Evolutionary conservation across 1,140 invertebrate genomes (phyloP).

Genomic region (Microplitis mediator): DNA sequence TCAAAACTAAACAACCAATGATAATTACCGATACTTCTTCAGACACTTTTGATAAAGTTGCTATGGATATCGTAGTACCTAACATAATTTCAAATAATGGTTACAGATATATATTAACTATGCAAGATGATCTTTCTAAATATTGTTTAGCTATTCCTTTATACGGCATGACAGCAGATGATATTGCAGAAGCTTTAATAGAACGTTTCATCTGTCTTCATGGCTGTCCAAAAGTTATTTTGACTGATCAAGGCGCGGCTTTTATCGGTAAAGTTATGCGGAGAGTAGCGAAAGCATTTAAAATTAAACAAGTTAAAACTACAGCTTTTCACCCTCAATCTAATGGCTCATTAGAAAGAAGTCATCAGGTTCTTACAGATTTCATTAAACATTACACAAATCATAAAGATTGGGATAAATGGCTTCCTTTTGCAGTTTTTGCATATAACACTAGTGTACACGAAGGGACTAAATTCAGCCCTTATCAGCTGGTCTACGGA

Average conservation of each 20-base stretch:
- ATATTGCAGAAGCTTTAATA: conserved; percentile 34
- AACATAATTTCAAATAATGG: conserved; percentile 18
- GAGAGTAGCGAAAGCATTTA: conserved; percentile 36
- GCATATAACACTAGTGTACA: no score
- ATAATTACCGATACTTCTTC: conserved; percentile 27
- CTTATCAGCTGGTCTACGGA: no score
- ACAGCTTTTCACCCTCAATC: conserved; percentile 37
- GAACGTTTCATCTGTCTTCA: conserved; percentile 35
- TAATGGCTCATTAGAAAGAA: conserved; percentile 38
- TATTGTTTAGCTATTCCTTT: conserved; percentile 35
- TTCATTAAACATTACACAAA: conserved; percentile 39
- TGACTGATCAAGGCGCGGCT: conserved; percentile 42
- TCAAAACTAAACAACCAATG: conserved; percentile 18
- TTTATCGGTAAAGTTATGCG: conserved; percentile 36
- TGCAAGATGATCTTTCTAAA: conserved; percentile 46
- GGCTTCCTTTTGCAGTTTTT: conserved; percentile 32
- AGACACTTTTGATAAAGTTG: conserved; percentile 29
- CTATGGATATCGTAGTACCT: conserved; percentile 28
- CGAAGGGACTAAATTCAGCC: no score
- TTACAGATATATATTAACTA: conserved; percentile 27
- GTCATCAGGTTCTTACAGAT: conserved; percentile 35
- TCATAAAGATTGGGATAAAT: conserved; percentile 47
- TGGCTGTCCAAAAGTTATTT: conserved; percentile 37
- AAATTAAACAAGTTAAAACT: conserved; percentile 33
- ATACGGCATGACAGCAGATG: conserved; percentile 28